Conservation (phyloP, 2,797 vertebrate genomes). For the Pipistrellus pipistrellus region DNA sequence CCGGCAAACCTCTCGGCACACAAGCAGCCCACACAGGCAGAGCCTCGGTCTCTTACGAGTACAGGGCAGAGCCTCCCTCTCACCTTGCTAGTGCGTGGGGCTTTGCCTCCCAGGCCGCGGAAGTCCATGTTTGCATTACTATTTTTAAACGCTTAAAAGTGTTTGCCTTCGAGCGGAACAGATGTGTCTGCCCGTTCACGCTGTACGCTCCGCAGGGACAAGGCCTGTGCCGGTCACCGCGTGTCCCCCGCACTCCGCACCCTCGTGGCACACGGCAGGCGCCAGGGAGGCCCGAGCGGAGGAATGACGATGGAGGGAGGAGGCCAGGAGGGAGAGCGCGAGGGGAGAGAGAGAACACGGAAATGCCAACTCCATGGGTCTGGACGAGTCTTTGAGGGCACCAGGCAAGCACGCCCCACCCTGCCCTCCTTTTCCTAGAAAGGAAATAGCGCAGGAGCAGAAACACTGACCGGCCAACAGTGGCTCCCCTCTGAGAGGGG, state of each 20-base stretch:
- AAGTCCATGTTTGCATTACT: not conserved
- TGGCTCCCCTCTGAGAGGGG: not conserved
- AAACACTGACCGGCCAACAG: not conserved
- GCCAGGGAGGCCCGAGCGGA: not conserved
- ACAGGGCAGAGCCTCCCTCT: not conserved
- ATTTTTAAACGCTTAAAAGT: conserved; percentile 30
- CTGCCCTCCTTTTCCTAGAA: not conserved
- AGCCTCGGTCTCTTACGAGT: not conserved
- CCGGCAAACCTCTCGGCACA: not conserved
- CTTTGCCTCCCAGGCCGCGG: not conserved
- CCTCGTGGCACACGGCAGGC: not conserved
- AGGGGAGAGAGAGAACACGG: no score
- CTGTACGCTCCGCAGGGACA: not conserved
- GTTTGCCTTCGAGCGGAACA: conserved; percentile 10
- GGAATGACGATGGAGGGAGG: not conserved
- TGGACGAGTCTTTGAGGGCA: not conserved
- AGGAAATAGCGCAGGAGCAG: not conserved
- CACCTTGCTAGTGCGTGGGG: not conserved
- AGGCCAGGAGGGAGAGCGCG: not conserved
- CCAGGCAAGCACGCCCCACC: not conserved
- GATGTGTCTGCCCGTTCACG: not conserved
- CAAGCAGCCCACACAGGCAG: fast-evolving
- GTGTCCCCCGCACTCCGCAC: not conserved
- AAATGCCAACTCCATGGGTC: fast-evolving
- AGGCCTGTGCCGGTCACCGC: not conserved